phyloP scores from a whole-genome alignment of 2,797 vertebrate genomes.

The Moxostoma hubbsi region DNA sequence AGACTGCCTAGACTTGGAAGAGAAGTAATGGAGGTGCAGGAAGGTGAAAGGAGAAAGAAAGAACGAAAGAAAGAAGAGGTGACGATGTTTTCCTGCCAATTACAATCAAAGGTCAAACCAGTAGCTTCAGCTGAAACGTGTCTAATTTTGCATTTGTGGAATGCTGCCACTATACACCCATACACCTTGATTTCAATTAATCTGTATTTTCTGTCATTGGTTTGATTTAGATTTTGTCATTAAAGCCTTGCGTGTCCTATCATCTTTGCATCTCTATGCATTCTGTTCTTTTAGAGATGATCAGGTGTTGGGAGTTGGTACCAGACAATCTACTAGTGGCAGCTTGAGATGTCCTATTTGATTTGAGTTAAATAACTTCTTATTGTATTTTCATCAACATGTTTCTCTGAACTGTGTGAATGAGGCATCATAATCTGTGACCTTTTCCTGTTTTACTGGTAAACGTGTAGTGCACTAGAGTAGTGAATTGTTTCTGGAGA shows the following conservation, averaged over 20 bases:
- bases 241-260: slow-evolving; percentile 34
- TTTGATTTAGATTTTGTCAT: slow-evolving; percentile 30
- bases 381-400: neutral
- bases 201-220: slow-evolving; percentile 30
- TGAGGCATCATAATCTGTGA: slow-evolving; percentile 7
- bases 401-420: slow-evolving; percentile 9
- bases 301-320: slow-evolving; percentile 36
- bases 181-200: neutral
- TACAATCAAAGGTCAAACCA: slow-evolving; percentile 49
- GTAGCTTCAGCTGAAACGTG: slow-evolving; percentile 30
- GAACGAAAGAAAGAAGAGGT: slow-evolving; percentile 44
- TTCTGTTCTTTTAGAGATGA: slow-evolving; percentile 38
- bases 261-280: slow-evolving; percentile 41
- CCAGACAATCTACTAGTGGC: slow-evolving; percentile 56
- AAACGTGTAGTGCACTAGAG: neutral
- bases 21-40: slow-evolving; percentile 39
- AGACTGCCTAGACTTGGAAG: slow-evolving; percentile 53
- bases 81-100: slow-evolving; percentile 56
- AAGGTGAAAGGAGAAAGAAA: neutral
- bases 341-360: slow-evolving; percentile 39
- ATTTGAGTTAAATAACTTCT: slow-evolving; percentile 18
- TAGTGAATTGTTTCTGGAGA: slow-evolving; percentile 17
- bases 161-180: neutral
- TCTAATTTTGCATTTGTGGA: neutral
- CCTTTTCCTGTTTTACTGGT: neutral